Conservation (phyloP, 37 sponge, comb jelly and placozoan genomes). For the Aplysina aerophoba region DNA sequence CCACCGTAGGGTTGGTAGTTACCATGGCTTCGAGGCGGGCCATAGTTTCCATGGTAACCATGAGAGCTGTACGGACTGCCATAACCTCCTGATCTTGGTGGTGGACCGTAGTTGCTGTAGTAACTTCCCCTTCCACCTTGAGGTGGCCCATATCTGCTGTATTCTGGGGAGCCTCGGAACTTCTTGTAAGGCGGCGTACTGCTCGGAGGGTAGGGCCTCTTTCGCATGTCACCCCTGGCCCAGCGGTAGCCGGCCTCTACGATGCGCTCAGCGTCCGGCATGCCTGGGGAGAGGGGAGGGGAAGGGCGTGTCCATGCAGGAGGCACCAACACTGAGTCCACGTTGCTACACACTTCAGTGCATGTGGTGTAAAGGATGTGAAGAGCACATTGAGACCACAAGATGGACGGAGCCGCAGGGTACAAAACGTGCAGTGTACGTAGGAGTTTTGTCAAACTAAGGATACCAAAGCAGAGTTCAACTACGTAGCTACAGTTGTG, state of each 20-base stretch:
- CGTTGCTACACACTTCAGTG: no score
- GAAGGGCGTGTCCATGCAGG: no score
- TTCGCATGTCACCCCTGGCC: not conserved
- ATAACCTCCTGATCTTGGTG: not conserved
- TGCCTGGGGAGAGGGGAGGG: no score
- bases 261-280: slow-evolving; percentile 11
- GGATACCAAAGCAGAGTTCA: no score
- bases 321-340: no score
- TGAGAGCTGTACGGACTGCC: not conserved
- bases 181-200: not conserved
- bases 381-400: no score
- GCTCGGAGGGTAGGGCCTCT: not conserved
- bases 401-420: no score
- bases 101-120: not conserved
- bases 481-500: no score
- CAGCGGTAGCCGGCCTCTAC: slow-evolving; percentile 7
- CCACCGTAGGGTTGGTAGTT: not conserved
- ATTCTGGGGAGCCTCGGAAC: not conserved
- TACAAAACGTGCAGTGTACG: no score
- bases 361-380: no score
- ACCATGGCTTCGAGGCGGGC: not conserved
- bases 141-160: not conserved
- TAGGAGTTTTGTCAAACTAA: no score
- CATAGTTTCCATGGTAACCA: slow-evolving; percentile 8
- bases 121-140: not conserved